These are phyloP conservation scores for Bettongia penicillata DNA, from an alignment of 2,113 vertebrate species.

Conservation along the genomic window DNA sequence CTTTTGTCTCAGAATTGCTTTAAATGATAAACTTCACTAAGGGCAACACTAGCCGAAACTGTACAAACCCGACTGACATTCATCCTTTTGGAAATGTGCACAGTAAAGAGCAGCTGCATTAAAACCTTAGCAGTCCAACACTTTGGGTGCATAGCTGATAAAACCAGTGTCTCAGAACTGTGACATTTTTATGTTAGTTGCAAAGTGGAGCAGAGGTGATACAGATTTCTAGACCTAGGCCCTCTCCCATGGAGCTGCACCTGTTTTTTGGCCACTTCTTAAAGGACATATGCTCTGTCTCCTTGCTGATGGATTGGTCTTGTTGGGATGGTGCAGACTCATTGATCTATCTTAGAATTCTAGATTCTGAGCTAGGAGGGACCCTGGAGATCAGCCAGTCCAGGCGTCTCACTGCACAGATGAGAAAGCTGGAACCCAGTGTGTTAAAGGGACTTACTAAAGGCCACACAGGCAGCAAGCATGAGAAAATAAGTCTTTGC, in stretches of 20 bases:
- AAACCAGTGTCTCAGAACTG: background rate
- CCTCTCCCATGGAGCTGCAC: background rate
- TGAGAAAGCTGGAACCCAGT: too few species aligned
- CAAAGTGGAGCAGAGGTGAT: background rate
- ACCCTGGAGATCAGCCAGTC: too few species aligned
- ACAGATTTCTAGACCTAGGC: background rate
- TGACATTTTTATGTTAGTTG: background rate
- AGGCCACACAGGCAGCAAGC: background rate
- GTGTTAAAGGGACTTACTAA: too few species aligned
- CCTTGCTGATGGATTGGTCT: background rate
- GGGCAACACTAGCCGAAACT: background rate
- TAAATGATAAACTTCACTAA: background rate
- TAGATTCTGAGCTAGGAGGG: background rate
- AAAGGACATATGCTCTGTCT: background rate
- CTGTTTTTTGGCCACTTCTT: background rate
- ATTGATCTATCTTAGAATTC: background rate
- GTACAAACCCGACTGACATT: background rate
- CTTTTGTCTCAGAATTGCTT: background rate
- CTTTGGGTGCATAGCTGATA: background rate
- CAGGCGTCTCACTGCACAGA: too few species aligned
- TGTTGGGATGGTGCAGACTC: background rate
- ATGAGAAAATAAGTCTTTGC: background rate
- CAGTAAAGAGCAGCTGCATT: background rate
- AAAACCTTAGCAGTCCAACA: background rate
- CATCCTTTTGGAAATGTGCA: background rate